A percentile compares a stretch with the other conserved stretches of the same genome.
These are phyloP conservation scores for Clostera curtula DNA, from an alignment of 2,888 invertebrate genomes.

Conservation along the genomic window DNA sequence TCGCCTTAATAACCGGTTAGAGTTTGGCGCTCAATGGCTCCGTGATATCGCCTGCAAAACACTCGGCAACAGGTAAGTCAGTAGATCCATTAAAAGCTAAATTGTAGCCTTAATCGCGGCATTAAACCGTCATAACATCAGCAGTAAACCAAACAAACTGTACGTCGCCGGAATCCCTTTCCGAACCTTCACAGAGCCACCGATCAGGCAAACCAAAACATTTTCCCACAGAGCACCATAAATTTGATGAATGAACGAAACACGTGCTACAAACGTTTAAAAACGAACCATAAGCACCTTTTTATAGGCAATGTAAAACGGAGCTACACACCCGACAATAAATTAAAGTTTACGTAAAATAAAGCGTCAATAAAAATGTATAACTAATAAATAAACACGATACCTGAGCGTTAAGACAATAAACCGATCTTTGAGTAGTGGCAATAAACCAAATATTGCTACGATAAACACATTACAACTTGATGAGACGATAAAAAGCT, in stretches of 20 bases:
- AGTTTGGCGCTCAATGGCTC: too few species aligned
- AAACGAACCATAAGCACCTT: conserved; percentile 69
- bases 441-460: conserved; percentile 73
- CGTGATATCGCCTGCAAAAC: too few species aligned
- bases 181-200: conserved; percentile 29
- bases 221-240: conserved; percentile 70
- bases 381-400: conserved; percentile 75
- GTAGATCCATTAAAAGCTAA: conserved; percentile 3
- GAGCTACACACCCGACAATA: conserved; percentile 68
- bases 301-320: conserved; percentile 75
- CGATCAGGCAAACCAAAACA: conserved; percentile 55
- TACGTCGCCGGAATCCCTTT: conserved; percentile 22
- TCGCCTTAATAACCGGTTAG: too few species aligned
- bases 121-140: conserved; percentile 23
- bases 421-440: conserved; percentile 67
- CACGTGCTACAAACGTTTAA: conserved; percentile 74
- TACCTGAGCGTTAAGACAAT: conserved; percentile 72
- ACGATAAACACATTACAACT: conserved; percentile 71
- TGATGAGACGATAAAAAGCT: conserved; percentile 63
- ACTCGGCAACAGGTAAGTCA: conserved; percentile 13
- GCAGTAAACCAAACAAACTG: conserved; percentile 26
- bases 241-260: conserved; percentile 74
- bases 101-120: conserved; percentile 6
- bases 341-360: conserved; percentile 74
- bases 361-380: conserved; percentile 74